Evolutionary conservation across 1,140 invertebrate genomes (phyloP).

Genomic region (Propsilocerus akamusi): DNA sequence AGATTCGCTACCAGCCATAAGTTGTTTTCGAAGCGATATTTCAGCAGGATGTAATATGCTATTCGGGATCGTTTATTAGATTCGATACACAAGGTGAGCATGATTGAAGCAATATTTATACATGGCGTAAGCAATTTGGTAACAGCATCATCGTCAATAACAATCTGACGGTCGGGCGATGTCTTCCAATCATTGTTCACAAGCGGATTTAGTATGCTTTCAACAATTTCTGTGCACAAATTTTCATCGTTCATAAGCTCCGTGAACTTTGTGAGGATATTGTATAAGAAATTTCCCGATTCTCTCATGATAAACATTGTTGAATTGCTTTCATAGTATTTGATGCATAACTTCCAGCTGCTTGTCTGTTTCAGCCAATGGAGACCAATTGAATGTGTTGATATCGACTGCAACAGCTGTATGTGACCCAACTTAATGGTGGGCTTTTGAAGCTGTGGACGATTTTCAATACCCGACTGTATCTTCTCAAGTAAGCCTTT

Average conservation of each 20-base stretch:
- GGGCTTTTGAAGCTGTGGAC: conserved; percentile 19
- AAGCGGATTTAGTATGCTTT: too few relatives aligned
- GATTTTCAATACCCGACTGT: conserved; percentile 18
- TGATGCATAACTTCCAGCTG: conserved; percentile 31
- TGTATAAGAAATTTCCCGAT: conserved; percentile 31
- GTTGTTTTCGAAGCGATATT: conserved; percentile 16
- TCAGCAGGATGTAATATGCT: conserved; percentile 12
- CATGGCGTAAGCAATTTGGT: conserved; percentile 29
- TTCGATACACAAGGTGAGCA: conserved; percentile 19
- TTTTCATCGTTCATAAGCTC: conserved; percentile 23
- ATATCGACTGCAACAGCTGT: conserved; percentile 30
- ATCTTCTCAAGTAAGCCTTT: conserved; percentile 21
- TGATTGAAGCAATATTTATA: conserved; percentile 26
- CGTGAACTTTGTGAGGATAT: conserved; percentile 28
- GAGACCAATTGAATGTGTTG: conserved; percentile 30
- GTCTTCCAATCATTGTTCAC: too few relatives aligned
- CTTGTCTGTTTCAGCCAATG: conserved; percentile 31
- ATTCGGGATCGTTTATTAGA: conserved; percentile 15
- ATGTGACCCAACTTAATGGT: conserved; percentile 39
- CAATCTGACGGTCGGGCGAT: conserved; percentile 17
- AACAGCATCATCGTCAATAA: conserved; percentile 30
- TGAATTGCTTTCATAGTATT: conserved; percentile 33
- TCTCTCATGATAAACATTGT: conserved; percentile 41
- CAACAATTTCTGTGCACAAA: conserved; percentile 29
- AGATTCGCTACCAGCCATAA: conserved; percentile 20